Evolutionary conservation across 2,888 invertebrate species (phyloP).

Genomic region (Diaphora mendica): DNA sequence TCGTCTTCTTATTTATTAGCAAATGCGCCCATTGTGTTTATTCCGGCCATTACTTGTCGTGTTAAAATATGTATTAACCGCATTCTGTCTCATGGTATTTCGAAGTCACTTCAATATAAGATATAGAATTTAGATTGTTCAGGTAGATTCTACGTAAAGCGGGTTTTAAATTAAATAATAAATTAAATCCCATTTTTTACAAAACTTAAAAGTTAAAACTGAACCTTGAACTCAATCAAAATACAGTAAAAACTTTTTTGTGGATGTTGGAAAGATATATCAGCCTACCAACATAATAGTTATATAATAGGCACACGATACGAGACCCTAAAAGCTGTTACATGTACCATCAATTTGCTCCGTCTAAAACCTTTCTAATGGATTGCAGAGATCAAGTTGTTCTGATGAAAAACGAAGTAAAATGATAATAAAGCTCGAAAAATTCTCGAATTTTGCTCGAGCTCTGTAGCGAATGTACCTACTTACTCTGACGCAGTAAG

Average conservation of each 20-base stretch:
- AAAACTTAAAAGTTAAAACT: not conserved
- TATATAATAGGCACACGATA: not conserved
- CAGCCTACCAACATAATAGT: not conserved
- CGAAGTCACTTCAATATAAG: too few relatives aligned
- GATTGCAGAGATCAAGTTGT: constrained; percentile 5
- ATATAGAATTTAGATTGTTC: not conserved
- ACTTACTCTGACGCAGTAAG: constrained; percentile 24
- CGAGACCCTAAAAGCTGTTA: not conserved
- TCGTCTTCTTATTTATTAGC: not conserved
- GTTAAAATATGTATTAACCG: too few relatives aligned
- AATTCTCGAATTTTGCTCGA: constrained; percentile 1
- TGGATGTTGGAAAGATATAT: not conserved
- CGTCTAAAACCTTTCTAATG: constrained; percentile 1
- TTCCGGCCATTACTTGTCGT: not conserved
- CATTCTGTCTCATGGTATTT: too few relatives aligned
- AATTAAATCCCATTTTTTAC: not conserved
- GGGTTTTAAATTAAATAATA: not conserved
- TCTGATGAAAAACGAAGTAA: not conserved
- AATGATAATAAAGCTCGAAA: constrained; percentile 4
- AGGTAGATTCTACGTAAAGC: not conserved
- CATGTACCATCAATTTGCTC: not conserved
- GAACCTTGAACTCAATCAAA: too few relatives aligned
- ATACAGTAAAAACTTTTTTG: not conserved
- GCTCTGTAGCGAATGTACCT: constrained; percentile 24
- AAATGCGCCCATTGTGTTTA: not conserved